phyloP scores from a whole-genome alignment of 1,140 invertebrate species.

The Solen grandis region DNA sequence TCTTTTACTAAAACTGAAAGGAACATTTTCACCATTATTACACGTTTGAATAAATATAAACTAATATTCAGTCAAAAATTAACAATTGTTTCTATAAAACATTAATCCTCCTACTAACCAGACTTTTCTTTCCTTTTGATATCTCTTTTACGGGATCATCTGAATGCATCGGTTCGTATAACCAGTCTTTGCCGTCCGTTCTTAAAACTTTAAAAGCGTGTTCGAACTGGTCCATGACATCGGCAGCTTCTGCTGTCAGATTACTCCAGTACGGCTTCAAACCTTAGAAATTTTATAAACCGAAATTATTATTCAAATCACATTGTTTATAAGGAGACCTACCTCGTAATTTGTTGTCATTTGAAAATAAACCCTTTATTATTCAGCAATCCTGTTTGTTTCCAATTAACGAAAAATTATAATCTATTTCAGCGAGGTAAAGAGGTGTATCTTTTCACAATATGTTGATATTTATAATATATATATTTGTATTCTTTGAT shows the following conservation, averaged over 20 bases:
- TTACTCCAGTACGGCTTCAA: constrained; percentile 31
- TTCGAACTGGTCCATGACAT: neutral
- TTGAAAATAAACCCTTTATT: no score
- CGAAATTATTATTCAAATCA: no score
- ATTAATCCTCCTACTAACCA: neutral
- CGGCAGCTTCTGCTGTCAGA: neutral
- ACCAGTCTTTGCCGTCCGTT: neutral
- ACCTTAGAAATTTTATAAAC: no score
- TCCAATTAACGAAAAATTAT: no score
- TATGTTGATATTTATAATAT: neutral
- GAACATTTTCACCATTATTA: no score
- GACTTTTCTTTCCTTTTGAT: constrained; percentile 14
- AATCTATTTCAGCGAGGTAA: neutral
- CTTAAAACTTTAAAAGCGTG: neutral
- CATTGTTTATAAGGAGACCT: no score
- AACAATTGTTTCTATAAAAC: no score
- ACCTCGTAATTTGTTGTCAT: no score
- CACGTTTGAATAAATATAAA: no score
- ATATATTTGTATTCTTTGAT: neutral
- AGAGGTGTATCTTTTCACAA: neutral
- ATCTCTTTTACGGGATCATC: neutral
- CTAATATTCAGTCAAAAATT: no score
- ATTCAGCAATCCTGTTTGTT: no score
- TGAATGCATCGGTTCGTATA: constrained; percentile 6
- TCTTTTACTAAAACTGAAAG: no score